phyloP scores from a whole-genome alignment of 37 sponge, comb jelly and placozoan species.

The Aphrocallistes beatrix region DNA sequence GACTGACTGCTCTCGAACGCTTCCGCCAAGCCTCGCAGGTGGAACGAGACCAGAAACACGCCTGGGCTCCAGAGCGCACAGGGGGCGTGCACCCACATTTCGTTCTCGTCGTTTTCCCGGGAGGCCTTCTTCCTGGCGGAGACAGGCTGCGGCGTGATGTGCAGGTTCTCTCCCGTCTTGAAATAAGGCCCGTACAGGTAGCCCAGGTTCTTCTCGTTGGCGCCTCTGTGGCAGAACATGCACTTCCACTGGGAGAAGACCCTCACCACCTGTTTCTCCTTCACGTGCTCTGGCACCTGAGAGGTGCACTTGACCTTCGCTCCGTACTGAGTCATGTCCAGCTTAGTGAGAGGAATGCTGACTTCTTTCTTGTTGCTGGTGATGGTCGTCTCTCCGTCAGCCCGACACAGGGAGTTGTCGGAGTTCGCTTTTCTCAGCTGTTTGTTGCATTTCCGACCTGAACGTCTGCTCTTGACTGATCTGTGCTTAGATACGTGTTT shows the following conservation, averaged over 20 bases:
- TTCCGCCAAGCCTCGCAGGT: background rate
- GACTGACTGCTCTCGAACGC: background rate
- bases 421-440: too few species aligned
- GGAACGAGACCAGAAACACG: background rate
- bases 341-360: background rate
- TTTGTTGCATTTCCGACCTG: too few species aligned
- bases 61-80: slow-evolving; percentile 4
- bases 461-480: too few species aligned
- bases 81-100: background rate
- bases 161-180: background rate
- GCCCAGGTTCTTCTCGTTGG: background rate
- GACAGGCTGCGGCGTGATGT: background rate
- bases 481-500: too few species aligned
- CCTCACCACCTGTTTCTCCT: background rate
- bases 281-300: background rate
- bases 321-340: background rate
- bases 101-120: background rate
- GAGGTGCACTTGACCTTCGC: background rate
- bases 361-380: background rate
- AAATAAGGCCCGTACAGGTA: background rate
- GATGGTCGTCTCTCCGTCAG: background rate
- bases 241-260: background rate
- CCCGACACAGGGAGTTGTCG: background rate
- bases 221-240: background rate
- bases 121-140: background rate